Base-by-base conservation (phyloP, 1,140 invertebrate genomes). In the Drosophila azteca region DNA sequence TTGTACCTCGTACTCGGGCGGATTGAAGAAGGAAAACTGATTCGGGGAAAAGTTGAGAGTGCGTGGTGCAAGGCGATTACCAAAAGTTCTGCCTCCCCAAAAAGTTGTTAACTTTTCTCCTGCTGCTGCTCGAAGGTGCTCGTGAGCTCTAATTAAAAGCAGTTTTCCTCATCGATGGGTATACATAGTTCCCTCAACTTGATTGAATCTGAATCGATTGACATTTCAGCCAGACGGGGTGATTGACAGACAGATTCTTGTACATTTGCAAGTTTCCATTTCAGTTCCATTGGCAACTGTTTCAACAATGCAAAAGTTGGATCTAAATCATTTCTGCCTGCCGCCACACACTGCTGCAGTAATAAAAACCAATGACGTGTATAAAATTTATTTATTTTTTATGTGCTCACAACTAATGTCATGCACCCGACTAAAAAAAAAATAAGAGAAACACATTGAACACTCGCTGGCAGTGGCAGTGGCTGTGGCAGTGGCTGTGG, bases 311-410 rank as follows among this genome's bases (percentile, higher is more conserved):
- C 31, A 17, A 11, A 26, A 13, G 39, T 49, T 22, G n/a, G 45
- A 60, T 72, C 46, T 85, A 81, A 85, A 85, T 85, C 82, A 85
- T 85, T 87, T 84, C 58, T 15, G 8, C 22, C 15, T 13, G 53
- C 20, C 64, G 24, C 20, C 35, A 55, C 35, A 35, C 65, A 43
- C 58, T 85, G 82, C 82, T 85, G 82, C 82, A 85, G 82, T 85
- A 85, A 85, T 85, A 85, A 85, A 85, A 85, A 59, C 82, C 82
- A 85, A 85, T 81, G 82, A 74, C 82, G 74, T 77, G 78, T 80
- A 77, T 80, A 82, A 85, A 85, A 85, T 85, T 85, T 85, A 85
- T 85, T 81, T 85, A 67, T 87, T 87, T 85, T 87, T 85, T 85
- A 85, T 85, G 82, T 85, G 82, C 82, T 85, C 41, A 68, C 78